Conservation (phyloP, 1,140 invertebrate genomes). For the Anadara kagoshimensis region DNA sequence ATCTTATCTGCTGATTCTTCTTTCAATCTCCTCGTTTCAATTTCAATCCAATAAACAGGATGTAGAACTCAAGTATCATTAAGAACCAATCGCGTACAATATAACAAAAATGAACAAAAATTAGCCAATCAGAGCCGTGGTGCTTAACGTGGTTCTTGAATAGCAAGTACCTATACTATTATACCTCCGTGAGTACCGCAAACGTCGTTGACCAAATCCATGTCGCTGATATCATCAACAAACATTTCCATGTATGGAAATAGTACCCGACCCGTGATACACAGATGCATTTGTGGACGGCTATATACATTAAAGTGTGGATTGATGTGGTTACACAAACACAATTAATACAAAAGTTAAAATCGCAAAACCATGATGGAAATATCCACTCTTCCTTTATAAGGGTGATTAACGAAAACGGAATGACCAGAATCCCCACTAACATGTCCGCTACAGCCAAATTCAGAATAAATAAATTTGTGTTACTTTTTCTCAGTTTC, state of each 20-base stretch:
- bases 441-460: constrained; percentile 71
- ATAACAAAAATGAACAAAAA: too few relatives aligned
- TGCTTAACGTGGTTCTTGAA: too few relatives aligned
- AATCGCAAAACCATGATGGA: constrained; percentile 57
- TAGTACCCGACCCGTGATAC: constrained; percentile 56
- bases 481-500: constrained; percentile 60
- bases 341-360: constrained; percentile 73
- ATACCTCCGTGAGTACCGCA: constrained; percentile 63
- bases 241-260: not conserved
- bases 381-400: constrained; percentile 54
- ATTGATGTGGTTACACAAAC: constrained; percentile 73
- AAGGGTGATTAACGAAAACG: constrained; percentile 62
- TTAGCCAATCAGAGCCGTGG: too few relatives aligned
- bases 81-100: too few relatives aligned
- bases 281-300: constrained; percentile 69
- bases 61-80: too few relatives aligned
- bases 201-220: constrained; percentile 72
- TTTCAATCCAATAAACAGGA: too few relatives aligned
- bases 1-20: too few relatives aligned
- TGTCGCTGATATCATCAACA: constrained; percentile 67
- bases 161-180: too few relatives aligned
- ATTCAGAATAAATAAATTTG: constrained; percentile 71
- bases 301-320: constrained; percentile 75
- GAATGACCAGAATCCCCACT: constrained; percentile 67
- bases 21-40: too few relatives aligned